Evolutionary conservation across 2,797 vertebrate species (phyloP), one percentile per base, ranked within the genome.

Genomic region (Melanotaenia nigrans): DNA sequence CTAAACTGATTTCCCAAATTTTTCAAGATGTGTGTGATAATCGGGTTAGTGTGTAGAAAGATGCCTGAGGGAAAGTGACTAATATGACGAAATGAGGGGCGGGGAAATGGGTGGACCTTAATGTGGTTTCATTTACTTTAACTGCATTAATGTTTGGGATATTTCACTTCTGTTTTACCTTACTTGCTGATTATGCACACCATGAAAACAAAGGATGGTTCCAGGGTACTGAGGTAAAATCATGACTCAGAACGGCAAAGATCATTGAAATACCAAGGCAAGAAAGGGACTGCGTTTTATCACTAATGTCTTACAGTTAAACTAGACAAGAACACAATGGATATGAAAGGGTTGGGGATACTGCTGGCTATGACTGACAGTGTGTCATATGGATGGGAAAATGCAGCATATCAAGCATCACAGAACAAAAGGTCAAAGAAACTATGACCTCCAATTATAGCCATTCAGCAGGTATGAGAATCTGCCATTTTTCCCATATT

Each of bases 11-110:
- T 85, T 67, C 45, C 54, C 38, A 75, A 71, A 75, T 83, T 80
- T 57, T 71, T 83, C 80, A 83, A 42, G 63, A 78, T 55, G 74
- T 55, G 68, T 80, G 79, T 78, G 74, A 73, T 80, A 87, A 87
- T 87, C 73, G 53, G 58, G 65, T 87, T 81, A 78, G 68, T 51
- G 75, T 61, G 56, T 38, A 75, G 58, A 56, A 8, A 49, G 67
- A 78, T 36, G 62, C 83, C 81, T 57, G 63, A 38, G 73, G 81
- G 68, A 25, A 70, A 42, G 13, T 70, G 63, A 85, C 77, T 64
- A 78, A 53, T 56, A 82, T 77, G n/a, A 62, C 55, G 81, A 38
- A 71, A 77, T 54, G 45, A 64, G n/a, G 57, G 30, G 8, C 8
- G 36, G 38, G 1, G 11, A 40, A 40, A 28, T 1, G 28, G 11